Conservation (phyloP, 2,888 invertebrate species). For the Synanthedon formicaeformis region DNA sequence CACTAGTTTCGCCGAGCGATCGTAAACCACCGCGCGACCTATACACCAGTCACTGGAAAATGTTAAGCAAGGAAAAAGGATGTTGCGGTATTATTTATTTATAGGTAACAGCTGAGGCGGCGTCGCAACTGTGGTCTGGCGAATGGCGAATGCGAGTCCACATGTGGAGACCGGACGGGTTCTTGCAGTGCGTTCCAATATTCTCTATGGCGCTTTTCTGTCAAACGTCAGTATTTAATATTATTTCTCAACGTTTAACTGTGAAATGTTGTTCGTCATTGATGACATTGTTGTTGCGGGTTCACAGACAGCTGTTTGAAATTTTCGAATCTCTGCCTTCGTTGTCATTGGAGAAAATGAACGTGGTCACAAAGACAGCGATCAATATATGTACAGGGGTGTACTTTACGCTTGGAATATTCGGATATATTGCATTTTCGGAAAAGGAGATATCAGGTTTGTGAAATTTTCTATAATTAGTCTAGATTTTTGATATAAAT, state of each 20-base stretch:
- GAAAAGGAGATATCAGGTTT: conserved; percentile 79
- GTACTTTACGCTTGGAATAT: conserved; percentile 91
- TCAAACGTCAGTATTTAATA: conserved; percentile 81
- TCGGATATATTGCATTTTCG: conserved; percentile 93
- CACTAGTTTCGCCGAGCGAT: no score
- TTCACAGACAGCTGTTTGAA: conserved; percentile 87
- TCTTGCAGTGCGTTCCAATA: conserved; percentile 93
- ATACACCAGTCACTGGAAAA: no score
- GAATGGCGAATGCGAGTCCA: conserved; percentile 81
- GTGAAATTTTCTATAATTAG: conserved; percentile 2
- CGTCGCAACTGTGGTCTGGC: conserved; percentile 77
- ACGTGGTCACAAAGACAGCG: conserved; percentile 86
- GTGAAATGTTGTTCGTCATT: no score
- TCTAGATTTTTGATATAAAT: background rate
- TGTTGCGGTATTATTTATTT: no score
- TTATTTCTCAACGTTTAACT: no score
- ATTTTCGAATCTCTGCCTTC: conserved; percentile 92
- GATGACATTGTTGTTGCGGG: no score
- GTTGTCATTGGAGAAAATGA: conserved; percentile 89
- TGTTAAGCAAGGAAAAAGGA: no score
- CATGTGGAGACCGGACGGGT: conserved; percentile 86
- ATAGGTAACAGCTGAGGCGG: conserved; percentile 84
- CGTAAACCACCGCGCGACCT: no score
- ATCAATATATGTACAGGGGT: conserved; percentile 92
- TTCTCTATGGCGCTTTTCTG: conserved; percentile 97